Base-by-base conservation (phyloP, 2,113 vertebrate genomes). In the Haemorhous mexicanus region DNA sequence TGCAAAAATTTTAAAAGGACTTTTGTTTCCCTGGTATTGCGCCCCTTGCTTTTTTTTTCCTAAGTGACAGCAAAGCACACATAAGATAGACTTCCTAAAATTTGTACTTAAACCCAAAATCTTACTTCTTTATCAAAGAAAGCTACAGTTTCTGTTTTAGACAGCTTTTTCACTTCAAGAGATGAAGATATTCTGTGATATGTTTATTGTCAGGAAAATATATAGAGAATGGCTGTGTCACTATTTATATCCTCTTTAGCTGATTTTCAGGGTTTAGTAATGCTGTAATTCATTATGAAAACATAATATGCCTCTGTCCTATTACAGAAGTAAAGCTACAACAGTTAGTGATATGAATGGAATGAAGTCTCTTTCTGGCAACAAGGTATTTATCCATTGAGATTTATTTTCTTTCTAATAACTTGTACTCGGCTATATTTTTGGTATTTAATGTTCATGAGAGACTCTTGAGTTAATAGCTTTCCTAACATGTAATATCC, bases 341-440 rank as follows among this genome's bases (percentile, higher is more conserved):
- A 59, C 94, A 90, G 68, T 93, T 89, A 85, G 86, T 91, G 97
- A 97, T 94, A 73, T 96, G 64, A 98, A 98, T 95, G 98, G 98
- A 94, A 94, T 97, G 88, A 98, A 98, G 77, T 78, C 96, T 90
- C 93, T 92, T 69, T 93, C 97, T 93, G 92, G 95, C 81, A 94
- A 95, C 79, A 97, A 98, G 98, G 98, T 98, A 98, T 96, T 96
- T 96, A 63, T 87, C 32, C 13, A 8, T 16, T 85, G 46, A 61
- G 49, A 19, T 64, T 63, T 79, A 49, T 56, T 90, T 91, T 64
- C 12, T 81, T 72, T 11, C 11, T 52, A 43, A 12, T 35, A 80
- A 83, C 17, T 49, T 74, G 8, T 55, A n/a, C 7, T 59, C 1
- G 14, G 46, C 43, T 86, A 0, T 79, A 21, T n/a, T 79, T 44